Percentiles rank a stretch among this genome's conserved stretches.
phyloP scores from a whole-genome alignment of 2,888 invertebrate species.

The Timema cristinae region DNA sequence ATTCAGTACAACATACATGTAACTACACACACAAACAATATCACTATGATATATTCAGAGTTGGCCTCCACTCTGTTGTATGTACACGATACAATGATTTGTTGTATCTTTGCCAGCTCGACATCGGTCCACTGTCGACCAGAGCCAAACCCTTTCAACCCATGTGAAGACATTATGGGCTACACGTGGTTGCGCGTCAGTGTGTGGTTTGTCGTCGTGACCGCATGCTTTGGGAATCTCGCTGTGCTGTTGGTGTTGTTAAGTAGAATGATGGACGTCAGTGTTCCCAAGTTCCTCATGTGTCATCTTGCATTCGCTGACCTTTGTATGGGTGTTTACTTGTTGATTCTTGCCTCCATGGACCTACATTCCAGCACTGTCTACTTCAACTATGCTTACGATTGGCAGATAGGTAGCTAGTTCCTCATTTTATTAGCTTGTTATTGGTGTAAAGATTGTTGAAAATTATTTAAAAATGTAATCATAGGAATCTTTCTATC shows the following conservation, averaged over 20 bases:
- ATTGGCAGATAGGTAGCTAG: slow-evolving; percentile 44
- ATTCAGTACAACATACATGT: no score
- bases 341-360: slow-evolving; percentile 76
- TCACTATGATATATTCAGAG: no score
- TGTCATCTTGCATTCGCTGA: slow-evolving; percentile 85
- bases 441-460: no score
- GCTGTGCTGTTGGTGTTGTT: slow-evolving; percentile 75
- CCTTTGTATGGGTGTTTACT: slow-evolving; percentile 80
- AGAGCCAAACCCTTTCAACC: slow-evolving; percentile 75
- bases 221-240: slow-evolving; percentile 78
- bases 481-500: no score
- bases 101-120: slow-evolving; percentile 39
- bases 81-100: no score
- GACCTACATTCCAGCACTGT: slow-evolving; percentile 79
- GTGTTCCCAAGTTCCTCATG: slow-evolving; percentile 69
- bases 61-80: no score
- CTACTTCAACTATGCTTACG: slow-evolving; percentile 86
- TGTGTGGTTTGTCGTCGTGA: slow-evolving; percentile 81
- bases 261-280: slow-evolving; percentile 52
- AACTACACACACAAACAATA: no score
- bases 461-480: no score
- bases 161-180: slow-evolving; percentile 89
- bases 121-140: slow-evolving; percentile 64
- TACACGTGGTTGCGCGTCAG: slow-evolving; percentile 70
- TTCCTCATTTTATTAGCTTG: no score